Evolutionary conservation across 2,113 vertebrate genomes (phyloP), one percentile per base, ranked within the genome.

Genomic region (Murina feae): DNA sequence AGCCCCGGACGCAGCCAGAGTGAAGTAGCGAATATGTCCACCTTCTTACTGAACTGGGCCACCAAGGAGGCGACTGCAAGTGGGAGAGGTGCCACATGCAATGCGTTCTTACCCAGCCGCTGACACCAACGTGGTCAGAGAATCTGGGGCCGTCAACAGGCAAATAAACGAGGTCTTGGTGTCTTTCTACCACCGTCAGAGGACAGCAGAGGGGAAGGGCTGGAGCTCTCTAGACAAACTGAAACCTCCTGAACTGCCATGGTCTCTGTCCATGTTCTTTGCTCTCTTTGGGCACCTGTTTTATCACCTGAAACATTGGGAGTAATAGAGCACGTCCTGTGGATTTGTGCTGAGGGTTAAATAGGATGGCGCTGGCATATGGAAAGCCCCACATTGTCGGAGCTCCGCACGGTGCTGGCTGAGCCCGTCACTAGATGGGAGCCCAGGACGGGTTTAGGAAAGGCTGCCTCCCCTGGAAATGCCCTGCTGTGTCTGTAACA

Each of bases 291-390:
- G 65, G 32, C 9, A 74, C 91, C 63, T 72, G 0, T 58, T 79
- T 86, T 47, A 9, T 83, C 39, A 13, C 71, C 39, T 60, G 71
- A 75, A 69, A 55, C 25, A 18, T 0, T 30, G 30, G 39, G 51
- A 25, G 1, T 32, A 9, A 35, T 32, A 49, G 49, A 49, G 49
- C 14, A 39, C 16, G 39, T 11, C 11, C 47, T 20, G 35, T 6
- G n/a, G 44, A 30, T 60, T 75, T 71, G 9, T 60, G 58, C 47
- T 3, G 35, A 86, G 44, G 9, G 32, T 72, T 63, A 44, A n/a
- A 7, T 16, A 25, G 11, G 28, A 6, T 6, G 51, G 47, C 8
- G 12, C 14, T 23, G 16, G 32, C 25, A 1, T 17, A 1, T 1
- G 5, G 14, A 44, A 42, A 30, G 65, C 20, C 6, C 12, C n/a